Evolutionary conservation across 2,113 vertebrate genomes (phyloP).

Genomic region (Montifringilla adamsi): DNA sequence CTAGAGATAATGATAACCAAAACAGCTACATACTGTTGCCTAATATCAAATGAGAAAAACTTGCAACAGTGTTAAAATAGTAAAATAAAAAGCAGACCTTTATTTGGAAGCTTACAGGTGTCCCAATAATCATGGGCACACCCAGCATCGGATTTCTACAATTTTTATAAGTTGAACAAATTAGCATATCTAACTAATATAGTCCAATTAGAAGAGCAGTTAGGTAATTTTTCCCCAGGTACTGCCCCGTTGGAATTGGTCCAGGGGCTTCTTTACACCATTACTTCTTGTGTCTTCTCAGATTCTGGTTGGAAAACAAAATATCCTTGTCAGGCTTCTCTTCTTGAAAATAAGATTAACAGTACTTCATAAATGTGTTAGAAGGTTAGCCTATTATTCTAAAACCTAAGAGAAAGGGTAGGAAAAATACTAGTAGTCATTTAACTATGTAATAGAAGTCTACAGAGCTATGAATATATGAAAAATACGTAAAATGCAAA

Average conservation of each 20-base stretch:
- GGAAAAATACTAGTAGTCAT: neutral
- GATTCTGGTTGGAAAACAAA: too few species aligned
- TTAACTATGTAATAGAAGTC: neutral
- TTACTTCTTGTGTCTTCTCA: too few species aligned
- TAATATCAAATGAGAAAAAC: neutral
- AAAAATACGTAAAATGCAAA: neutral
- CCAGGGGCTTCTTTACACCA: too few species aligned
- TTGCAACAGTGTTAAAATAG: neutral
- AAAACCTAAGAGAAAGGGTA: neutral
- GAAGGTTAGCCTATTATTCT: too few species aligned
- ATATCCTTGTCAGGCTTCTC: too few species aligned
- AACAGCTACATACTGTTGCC: neutral
- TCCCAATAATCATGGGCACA: neutral
- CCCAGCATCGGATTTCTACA: neutral
- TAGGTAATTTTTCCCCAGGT: too few species aligned
- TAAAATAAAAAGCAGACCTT: neutral
- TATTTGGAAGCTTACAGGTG: neutral
- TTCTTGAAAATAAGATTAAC: too few species aligned
- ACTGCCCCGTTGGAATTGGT: too few species aligned
- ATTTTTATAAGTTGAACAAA: neutral
- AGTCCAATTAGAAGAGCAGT: too few species aligned
- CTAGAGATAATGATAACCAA: neutral
- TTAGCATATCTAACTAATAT: too few species aligned
- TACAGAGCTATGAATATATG: neutral
- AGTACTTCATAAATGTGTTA: too few species aligned